Evolutionary conservation across 2,797 vertebrate genomes (phyloP).

Genomic region (Anisognathus igniventris): DNA sequence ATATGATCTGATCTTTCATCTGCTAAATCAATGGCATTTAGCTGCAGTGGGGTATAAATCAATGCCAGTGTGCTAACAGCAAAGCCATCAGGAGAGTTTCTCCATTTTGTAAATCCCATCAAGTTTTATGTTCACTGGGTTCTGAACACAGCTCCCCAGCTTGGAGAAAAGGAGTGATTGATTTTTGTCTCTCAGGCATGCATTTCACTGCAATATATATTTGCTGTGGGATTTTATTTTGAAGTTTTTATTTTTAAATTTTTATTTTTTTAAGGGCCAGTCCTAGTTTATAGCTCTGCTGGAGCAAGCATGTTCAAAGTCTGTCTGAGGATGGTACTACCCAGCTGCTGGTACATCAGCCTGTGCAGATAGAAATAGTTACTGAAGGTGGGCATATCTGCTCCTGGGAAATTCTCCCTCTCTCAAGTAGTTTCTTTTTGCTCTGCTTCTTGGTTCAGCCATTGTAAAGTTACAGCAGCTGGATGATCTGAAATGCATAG

Average conservation of each 20-base stretch:
- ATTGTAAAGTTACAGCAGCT: neutral
- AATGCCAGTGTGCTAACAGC: neutral
- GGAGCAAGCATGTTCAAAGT: neutral
- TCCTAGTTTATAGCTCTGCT: neutral
- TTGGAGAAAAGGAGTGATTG: neutral
- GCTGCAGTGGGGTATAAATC: neutral
- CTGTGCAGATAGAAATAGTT: neutral
- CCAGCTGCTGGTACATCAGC: neutral
- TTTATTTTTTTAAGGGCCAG: neutral
- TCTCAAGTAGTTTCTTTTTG: neutral
- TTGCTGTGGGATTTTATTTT: neutral
- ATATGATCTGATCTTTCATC: neutral
- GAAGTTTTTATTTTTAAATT: no score
- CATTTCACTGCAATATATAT: neutral
- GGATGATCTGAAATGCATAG: neutral
- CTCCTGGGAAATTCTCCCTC: neutral
- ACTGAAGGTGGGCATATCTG: neutral
- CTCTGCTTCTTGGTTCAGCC: neutral
- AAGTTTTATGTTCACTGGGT: neutral
- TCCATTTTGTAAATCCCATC: neutral
- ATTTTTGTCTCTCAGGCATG: neutral
- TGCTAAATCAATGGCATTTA: neutral
- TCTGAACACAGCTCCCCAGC: neutral
- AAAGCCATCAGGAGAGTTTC: neutral
- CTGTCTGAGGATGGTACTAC: neutral